These are phyloP conservation scores for Melanotaenia nigrans DNA, from an alignment of 2,797 vertebrate genomes.

Conservation along the genomic window DNA sequence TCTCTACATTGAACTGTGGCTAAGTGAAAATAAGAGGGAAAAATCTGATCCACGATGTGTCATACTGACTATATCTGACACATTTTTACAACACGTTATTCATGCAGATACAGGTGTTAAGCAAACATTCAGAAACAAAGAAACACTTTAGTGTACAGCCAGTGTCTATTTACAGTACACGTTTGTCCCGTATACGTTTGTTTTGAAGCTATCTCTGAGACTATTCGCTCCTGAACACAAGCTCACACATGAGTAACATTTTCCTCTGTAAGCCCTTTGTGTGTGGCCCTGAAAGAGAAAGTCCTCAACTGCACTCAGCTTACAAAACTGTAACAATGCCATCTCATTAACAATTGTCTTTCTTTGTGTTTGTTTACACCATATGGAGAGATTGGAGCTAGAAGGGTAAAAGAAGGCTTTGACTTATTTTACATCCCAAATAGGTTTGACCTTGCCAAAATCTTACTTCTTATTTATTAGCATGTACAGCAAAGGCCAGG, in stretches of 20 bases:
- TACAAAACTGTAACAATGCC: slow-evolving; percentile 53
- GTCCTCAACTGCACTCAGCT: slow-evolving; percentile 46
- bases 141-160: slow-evolving; percentile 13
- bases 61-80: slow-evolving; percentile 10
- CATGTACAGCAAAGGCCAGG: slow-evolving; percentile 38
- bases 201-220: slow-evolving; percentile 15
- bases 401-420: slow-evolving; percentile 53
- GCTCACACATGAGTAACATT: slow-evolving; percentile 46
- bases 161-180: neutral
- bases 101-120: slow-evolving; percentile 19
- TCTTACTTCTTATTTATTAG: slow-evolving; percentile 45
- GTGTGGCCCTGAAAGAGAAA: slow-evolving; percentile 35
- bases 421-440: slow-evolving; percentile 55
- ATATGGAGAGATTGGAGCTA: slow-evolving; percentile 63
- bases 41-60: neutral
- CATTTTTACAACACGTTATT: slow-evolving; percentile 33
- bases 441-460: slow-evolving; percentile 63
- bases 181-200: neutral
- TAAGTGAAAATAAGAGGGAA: neutral
- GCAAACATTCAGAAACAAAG: slow-evolving; percentile 18
- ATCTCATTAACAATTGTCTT: slow-evolving; percentile 67
- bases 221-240: slow-evolving; percentile 31
- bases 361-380: slow-evolving; percentile 65
- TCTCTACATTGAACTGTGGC: neutral
- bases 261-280: slow-evolving; percentile 22